Percentiles rank a stretch among this genome's conserved stretches.
Evolutionary conservation across 2,888 invertebrate genomes (phyloP).

Genomic region (Aphrophora alni): DNA sequence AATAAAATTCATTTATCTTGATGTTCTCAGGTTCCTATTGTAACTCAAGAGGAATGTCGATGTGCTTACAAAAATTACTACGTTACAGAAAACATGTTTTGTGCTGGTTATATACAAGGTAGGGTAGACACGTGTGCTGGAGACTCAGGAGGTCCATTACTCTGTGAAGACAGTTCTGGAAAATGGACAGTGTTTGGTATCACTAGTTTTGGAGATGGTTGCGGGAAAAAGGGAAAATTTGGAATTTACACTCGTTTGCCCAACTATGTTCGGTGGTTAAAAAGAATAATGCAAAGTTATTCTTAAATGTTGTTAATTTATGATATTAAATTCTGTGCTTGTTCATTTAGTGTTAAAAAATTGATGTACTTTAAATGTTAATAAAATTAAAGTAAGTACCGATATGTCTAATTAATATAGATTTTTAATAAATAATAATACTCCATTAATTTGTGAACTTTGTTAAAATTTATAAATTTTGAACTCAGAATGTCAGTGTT

Average conservation of each 20-base stretch:
- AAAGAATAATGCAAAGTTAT: conserved; percentile 62
- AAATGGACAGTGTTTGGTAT: conserved; percentile 66
- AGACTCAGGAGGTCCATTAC: conserved; percentile 77
- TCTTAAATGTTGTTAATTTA: background rate
- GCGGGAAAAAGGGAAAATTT: conserved; percentile 89
- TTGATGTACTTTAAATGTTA: no score
- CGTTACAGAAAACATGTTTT: conserved; percentile 88
- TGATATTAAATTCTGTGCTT: background rate
- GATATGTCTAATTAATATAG: no score
- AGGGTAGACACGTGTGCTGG: conserved; percentile 91
- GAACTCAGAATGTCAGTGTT: no score
- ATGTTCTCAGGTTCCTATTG: conserved; percentile 77
- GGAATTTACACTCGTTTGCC: conserved; percentile 91
- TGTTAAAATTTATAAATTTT: no score
- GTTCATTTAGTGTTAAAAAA: background rate
- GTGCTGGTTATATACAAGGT: conserved; percentile 85
- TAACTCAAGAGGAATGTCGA: conserved; percentile 77
- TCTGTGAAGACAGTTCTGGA: conserved; percentile 66
- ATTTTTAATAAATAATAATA: no score
- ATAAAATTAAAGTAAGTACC: no score
- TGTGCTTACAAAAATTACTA: conserved; percentile 84
- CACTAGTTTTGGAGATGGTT: conserved; percentile 95
- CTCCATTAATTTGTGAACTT: no score
- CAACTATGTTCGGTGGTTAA: conserved; percentile 90
- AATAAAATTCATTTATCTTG: no score